Conservation (phyloP, 2,888 invertebrate species). For the Invenusta paracnida region DNA sequence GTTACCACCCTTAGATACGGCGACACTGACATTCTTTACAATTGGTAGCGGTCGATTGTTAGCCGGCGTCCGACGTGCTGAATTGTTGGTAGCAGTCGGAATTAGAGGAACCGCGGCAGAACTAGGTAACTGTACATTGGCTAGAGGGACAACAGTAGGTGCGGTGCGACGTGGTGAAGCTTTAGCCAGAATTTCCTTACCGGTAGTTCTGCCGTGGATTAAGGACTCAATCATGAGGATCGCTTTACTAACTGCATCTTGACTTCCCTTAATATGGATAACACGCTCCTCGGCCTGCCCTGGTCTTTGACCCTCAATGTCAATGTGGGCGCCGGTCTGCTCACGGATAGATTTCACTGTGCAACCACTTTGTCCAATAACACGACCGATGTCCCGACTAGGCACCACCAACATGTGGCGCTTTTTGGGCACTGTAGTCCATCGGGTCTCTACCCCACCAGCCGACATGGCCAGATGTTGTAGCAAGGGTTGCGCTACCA, state of each 20-base stretch:
- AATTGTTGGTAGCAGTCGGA: neutral
- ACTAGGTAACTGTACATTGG: neutral
- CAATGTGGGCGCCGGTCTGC: constrained; percentile 92
- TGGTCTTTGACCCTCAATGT: constrained; percentile 71
- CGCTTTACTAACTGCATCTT: constrained; percentile 61
- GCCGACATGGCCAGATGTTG: constrained; percentile 11
- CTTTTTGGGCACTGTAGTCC: constrained; percentile 15
- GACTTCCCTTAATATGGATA: constrained; percentile 38
- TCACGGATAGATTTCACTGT: constrained; percentile 96
- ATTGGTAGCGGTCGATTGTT: neutral
- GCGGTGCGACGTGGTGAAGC: constrained; percentile 3
- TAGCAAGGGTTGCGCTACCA: neutral
- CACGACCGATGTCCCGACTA: constrained; percentile 86
- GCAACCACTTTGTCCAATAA: constrained; percentile 91
- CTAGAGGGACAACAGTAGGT: neutral
- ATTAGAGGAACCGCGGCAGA: neutral
- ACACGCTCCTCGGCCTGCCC: constrained; percentile 30
- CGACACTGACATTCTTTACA: neutral
- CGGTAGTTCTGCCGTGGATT: constrained; percentile 33
- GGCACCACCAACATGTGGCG: constrained; percentile 66
- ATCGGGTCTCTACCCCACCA: neutral
- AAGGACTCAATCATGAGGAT: constrained; percentile 73
- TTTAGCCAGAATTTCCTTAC: constrained; percentile 5
- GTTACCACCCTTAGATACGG: too few relatives aligned
- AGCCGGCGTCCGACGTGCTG: neutral